These are phyloP conservation scores for Drosophila quadrilineata DNA, from an alignment of 1,140 invertebrate species.

Conservation along the genomic window DNA sequence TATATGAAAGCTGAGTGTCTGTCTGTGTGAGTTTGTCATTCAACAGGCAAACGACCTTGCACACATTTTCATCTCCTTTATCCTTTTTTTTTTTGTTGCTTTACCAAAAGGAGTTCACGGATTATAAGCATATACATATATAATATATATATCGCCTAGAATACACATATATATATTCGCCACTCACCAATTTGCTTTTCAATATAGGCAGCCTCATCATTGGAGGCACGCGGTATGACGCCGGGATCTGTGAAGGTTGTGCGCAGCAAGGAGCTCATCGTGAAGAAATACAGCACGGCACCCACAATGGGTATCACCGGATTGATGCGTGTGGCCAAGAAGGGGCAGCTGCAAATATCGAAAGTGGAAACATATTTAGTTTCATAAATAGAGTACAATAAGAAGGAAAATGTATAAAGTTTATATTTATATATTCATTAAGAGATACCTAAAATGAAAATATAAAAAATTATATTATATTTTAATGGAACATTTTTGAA, in stretches of 20 bases:
- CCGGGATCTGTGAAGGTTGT: conserved; percentile 97
- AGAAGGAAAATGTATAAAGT: no score
- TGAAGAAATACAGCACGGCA: conserved; percentile 92
- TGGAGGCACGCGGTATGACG: conserved; percentile 94
- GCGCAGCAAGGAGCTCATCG: conserved; percentile 93
- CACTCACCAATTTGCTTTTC: conserved; percentile 91
- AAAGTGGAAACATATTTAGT: not conserved
- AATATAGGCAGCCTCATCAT: conserved; percentile 95
- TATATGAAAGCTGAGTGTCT: conserved; percentile 3
- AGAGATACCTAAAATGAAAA: no score
- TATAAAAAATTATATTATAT: no score
- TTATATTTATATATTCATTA: no score
- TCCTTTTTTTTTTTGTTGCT: no score
- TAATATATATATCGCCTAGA: no score
- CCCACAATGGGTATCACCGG: conserved; percentile 94
- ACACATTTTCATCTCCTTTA: conserved; percentile 42
- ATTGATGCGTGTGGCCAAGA: conserved; percentile 89
- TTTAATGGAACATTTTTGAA: no score
- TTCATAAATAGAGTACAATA: not conserved
- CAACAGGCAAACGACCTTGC: conserved; percentile 74
- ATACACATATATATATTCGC: no score
- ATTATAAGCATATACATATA: no score
- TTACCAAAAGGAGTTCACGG: no score
- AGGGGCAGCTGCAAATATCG: conserved; percentile 90
- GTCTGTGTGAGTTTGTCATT: conserved; percentile 36